Conservation (phyloP, 2,113 vertebrate species). For the Larimichthys crocea region DNA sequence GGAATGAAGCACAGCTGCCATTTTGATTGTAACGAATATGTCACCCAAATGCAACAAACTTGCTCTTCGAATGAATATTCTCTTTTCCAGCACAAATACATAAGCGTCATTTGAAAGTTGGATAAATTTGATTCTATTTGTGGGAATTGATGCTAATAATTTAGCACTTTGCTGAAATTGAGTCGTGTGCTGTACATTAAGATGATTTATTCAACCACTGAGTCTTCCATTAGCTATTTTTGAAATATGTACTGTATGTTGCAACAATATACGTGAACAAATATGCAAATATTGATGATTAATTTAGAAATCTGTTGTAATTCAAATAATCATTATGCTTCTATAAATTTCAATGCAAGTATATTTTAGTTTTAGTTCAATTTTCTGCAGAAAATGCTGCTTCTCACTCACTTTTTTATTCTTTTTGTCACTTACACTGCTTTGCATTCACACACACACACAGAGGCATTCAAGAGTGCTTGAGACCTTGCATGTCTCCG, state of each 20-base stretch:
- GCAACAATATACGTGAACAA: not conserved
- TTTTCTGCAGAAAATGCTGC: not conserved
- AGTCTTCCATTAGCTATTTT: not conserved
- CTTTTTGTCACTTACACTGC: conserved; percentile 3
- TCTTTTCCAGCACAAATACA: not conserved
- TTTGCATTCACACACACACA: not conserved
- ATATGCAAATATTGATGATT: not conserved
- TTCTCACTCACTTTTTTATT: not conserved
- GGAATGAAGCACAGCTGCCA: not conserved
- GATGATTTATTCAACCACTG: not conserved
- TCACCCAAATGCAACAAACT: not conserved
- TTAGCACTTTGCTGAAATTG: not conserved
- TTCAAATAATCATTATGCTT: not conserved
- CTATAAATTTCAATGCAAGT: not conserved
- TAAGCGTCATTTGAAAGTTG: not conserved
- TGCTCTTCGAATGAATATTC: not conserved
- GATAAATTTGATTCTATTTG: not conserved
- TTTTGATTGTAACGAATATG: not conserved
- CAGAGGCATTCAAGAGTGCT: conserved; percentile 11
- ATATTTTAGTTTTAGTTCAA: not conserved
- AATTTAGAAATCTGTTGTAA: not conserved
- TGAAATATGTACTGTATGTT: not conserved
- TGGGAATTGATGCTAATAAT: not conserved
- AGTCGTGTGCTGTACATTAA: not conserved
- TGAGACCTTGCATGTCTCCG: conserved; percentile 3